A percentile compares a stretch with the other conserved stretches of the same genome.
phyloP scores from a whole-genome alignment of 2,888 invertebrate genomes.

The Dexiosoma caninum region DNA sequence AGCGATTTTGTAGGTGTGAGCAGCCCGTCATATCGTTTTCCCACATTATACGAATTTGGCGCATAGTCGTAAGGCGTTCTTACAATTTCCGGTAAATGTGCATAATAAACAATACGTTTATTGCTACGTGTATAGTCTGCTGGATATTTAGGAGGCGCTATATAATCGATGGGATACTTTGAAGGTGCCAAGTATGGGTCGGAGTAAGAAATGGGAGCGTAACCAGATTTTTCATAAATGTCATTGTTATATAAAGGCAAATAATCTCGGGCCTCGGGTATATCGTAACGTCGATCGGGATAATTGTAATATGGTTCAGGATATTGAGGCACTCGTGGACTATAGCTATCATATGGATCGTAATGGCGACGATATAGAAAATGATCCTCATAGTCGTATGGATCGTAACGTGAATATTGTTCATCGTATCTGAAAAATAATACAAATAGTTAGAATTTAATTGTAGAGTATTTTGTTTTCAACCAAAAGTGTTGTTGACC shows the following conservation, averaged over 20 bases:
- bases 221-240: conserved; percentile 73
- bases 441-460: background rate
- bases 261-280: conserved; percentile 74
- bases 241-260: conserved; percentile 72
- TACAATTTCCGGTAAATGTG: conserved; percentile 84
- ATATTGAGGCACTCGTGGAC: conserved; percentile 74
- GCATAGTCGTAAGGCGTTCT: conserved; percentile 78
- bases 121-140: conserved; percentile 63
- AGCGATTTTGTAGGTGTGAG: conserved; percentile 50
- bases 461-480: too few relatives aligned
- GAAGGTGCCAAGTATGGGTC: conserved; percentile 49
- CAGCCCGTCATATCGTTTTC: conserved; percentile 68
- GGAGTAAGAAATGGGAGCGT: conserved; percentile 64
- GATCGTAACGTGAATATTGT: conserved; percentile 74
- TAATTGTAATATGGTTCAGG: conserved; percentile 76
- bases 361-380: conserved; percentile 75
- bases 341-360: conserved; percentile 77
- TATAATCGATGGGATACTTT: conserved; percentile 66
- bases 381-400: conserved; percentile 75
- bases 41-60: conserved; percentile 71
- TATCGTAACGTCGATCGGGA: conserved; percentile 76
- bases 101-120: conserved; percentile 84
- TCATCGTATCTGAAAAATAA: conserved; percentile 73
- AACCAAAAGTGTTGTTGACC: too few relatives aligned
- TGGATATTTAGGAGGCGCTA: conserved; percentile 39